Percentiles rank a stretch among this genome's conserved stretches.
Evolutionary conservation across 2,888 invertebrate genomes (phyloP).

Genomic region (Lochmaea crataegi): DNA sequence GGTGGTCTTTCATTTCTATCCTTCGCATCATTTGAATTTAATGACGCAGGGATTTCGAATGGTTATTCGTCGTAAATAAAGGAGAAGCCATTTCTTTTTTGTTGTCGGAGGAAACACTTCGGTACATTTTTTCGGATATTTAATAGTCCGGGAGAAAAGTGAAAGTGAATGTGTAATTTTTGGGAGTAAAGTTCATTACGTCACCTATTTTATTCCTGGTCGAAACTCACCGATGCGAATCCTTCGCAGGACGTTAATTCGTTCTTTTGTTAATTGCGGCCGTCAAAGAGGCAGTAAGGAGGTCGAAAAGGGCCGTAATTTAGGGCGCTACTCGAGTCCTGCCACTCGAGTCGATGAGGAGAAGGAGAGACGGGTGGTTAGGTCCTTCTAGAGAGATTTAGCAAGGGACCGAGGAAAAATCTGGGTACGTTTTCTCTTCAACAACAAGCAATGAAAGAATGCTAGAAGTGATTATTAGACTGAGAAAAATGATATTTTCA

Average conservation of each 20-base stretch:
- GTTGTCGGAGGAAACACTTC: not conserved
- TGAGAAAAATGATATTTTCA: not conserved
- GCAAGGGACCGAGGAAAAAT: constrained; percentile 22
- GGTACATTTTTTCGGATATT: too few relatives aligned
- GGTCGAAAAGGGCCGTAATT: constrained; percentile 38
- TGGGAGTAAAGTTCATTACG: too few relatives aligned
- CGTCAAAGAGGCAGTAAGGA: constrained; percentile 34
- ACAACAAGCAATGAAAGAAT: not conserved
- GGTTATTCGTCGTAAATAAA: not conserved
- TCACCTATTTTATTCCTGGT: not conserved
- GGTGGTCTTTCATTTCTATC: constrained; percentile 17
- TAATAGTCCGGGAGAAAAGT: too few relatives aligned
- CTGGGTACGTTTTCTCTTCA: constrained; percentile 27
- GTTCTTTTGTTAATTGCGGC: constrained; percentile 41
- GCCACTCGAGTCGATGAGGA: constrained; percentile 37
- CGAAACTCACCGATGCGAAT: constrained; percentile 15
- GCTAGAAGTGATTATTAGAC: not conserved
- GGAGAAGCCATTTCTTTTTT: not conserved
- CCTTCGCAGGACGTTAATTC: constrained; percentile 28
- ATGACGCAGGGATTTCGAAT: constrained; percentile 3
- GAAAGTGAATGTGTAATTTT: too few relatives aligned
- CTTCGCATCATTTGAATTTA: constrained; percentile 14
- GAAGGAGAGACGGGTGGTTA: constrained; percentile 29
- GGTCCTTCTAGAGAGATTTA: constrained; percentile 38
- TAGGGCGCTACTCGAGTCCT: constrained; percentile 31